Evolutionary conservation across 1,140 invertebrate species (phyloP), one percentile per base, ranked within the genome.

Genomic region (Ridgeia piscesae): DNA sequence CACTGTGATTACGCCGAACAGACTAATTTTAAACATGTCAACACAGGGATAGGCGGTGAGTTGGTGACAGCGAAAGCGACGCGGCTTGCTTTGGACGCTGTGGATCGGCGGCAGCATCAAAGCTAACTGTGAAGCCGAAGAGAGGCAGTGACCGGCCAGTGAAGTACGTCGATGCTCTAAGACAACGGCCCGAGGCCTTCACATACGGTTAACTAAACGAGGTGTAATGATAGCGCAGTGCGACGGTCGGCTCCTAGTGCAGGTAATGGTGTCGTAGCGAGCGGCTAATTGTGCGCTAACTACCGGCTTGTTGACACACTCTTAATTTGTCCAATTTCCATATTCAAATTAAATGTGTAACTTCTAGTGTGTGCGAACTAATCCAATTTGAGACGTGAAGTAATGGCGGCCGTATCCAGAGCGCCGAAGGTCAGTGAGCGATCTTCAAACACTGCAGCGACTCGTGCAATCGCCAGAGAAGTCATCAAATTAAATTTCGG

Each of bases 311-410:
- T 77, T 77, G 58, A 77, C 58, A 77, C 58, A 31, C 58, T 21
- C 58, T 77, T 77, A 77, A 77, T 77, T 77, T 77, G 58, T 77
- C 1, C 58, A 77, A 77, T 77, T 77, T 77, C 58, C 58, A 77
- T 77, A 77, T 77, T 77, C 58, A 77, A 77, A 77, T 77, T 77
- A 77, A 77, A 77, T 77, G 58, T 77, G 58, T 31, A 21, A 77
- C 27, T 77, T 77, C 58, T 77, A 77, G 58, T 77, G 58, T 77
- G 58, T 77, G 14, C 58, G 58, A 77, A 77, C 14, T 77, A 77
- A 77, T 77, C 58, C 58, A 77, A 77, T 77, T 77, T 77, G 58
- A 77, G 58, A 77, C 58, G 58, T 31, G 58, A 77, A 77, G 58
- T 77, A 77, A 77, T 77, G 27, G 58, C 58, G 2, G 17, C 58